Evolutionary conservation across 2,888 invertebrate species (phyloP).

Genomic region (Apocheima hispidaria): DNA sequence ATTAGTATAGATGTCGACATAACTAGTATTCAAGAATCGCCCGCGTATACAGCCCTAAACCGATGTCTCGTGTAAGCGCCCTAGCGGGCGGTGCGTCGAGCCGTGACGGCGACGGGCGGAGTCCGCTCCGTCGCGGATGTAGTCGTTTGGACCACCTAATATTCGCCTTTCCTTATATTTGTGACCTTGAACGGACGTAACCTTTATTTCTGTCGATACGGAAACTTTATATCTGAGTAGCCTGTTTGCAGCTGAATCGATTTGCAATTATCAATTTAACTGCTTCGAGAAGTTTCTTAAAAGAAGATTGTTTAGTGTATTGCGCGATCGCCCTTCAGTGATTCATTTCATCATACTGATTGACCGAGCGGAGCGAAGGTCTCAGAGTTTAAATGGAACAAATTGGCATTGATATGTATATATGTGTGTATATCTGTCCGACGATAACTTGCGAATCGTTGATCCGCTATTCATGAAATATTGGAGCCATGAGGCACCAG

Average conservation of each 20-base stretch:
- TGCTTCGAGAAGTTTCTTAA: too few species aligned
- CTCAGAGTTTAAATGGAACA: too few species aligned
- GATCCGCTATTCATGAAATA: too few species aligned
- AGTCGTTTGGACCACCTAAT: conserved; percentile 40
- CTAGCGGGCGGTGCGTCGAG: conserved; percentile 22
- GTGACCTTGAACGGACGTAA: conserved; percentile 36
- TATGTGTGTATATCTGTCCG: too few species aligned
- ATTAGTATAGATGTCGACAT: not conserved
- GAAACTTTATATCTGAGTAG: conserved; percentile 8
- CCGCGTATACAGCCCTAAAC: conserved; percentile 1
- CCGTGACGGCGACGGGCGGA: conserved; percentile 31
- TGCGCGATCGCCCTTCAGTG: too few species aligned
- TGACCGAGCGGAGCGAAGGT: too few species aligned
- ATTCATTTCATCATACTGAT: too few species aligned
- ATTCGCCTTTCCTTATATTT: conserved; percentile 38
- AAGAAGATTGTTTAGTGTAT: too few species aligned
- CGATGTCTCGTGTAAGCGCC: conserved; percentile 24
- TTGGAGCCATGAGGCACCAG: too few species aligned
- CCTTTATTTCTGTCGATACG: conserved; percentile 28
- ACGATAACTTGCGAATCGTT: too few species aligned
- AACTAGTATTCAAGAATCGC: not conserved
- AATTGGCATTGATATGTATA: too few species aligned
- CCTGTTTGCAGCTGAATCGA: conserved; percentile 9
- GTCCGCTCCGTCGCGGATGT: conserved; percentile 36
- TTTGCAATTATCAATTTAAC: conserved; percentile 1